phyloP scores from a whole-genome alignment of 1,140 invertebrate species.

The Leptinotarsa lineolata region DNA sequence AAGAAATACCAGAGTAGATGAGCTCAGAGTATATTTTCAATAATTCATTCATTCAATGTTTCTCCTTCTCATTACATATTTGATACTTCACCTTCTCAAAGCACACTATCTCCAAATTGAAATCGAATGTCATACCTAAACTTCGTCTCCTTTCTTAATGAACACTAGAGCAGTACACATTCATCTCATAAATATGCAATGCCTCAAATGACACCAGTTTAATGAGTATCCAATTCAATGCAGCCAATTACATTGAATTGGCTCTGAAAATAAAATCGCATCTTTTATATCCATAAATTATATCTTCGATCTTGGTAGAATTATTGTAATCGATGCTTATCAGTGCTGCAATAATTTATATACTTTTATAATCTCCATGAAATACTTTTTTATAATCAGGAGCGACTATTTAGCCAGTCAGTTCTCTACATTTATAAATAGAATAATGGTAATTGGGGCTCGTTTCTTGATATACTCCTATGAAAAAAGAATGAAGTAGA shows the following conservation, averaged over 20 bases:
- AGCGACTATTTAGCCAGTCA: not conserved
- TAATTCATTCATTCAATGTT: too few relatives aligned
- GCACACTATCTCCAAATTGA: too few relatives aligned
- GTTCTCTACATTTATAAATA: too few relatives aligned
- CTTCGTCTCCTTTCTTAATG: not conserved
- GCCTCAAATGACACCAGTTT: not conserved
- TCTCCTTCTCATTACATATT: too few relatives aligned
- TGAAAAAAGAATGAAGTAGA: too few relatives aligned
- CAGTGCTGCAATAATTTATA: not conserved
- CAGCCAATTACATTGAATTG: not conserved
- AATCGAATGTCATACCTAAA: too few relatives aligned
- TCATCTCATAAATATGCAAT: not conserved
- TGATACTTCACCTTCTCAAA: too few relatives aligned
- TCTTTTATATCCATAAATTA: constrained; percentile 3
- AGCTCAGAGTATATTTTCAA: too few relatives aligned
- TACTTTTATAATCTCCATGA: not conserved
- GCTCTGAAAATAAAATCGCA: not conserved
- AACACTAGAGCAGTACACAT: not conserved
- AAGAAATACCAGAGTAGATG: too few relatives aligned
- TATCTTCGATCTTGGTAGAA: not conserved
- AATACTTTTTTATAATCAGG: not conserved
- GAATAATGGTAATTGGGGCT: too few relatives aligned
- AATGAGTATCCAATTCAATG: not conserved
- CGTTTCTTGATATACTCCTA: too few relatives aligned
- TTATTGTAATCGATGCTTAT: constrained; percentile 3